Base-by-base conservation (phyloP, 2,113 vertebrate species). In the Lagopus leucura region DNA sequence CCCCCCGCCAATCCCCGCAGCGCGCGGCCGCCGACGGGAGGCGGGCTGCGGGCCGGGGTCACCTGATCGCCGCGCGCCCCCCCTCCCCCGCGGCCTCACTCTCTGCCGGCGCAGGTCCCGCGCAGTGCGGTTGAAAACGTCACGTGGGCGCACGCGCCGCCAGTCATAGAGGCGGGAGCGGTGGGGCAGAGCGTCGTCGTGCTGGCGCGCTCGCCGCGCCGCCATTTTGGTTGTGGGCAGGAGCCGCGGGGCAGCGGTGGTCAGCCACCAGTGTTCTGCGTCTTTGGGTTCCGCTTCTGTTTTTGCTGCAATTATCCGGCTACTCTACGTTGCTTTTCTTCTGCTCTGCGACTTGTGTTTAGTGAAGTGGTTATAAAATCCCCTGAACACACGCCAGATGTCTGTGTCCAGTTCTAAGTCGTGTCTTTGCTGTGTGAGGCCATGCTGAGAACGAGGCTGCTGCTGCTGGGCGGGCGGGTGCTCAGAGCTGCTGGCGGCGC, bases 201-300 rank as follows among this genome's bases (percentile, higher is more conserved):
- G 13, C n/a, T 5, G 34, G 10, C 5, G 15, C 7, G 36, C 3
- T 16, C 13, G 25, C 28, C 1, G 7, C 3, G 64, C 55, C 84
- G 85, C 92, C 95, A 95, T 95, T 24, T 94, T 94, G 14, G 4
- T 4, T 84, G 27, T 1, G 90, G 92, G 92, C 78, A 36, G 21
- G 5, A 6, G 20, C 58, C 8, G 21, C 3, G 54, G 28, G 28
- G 16, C 9, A 16, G 54, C 28, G 5, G 13, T 52, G 13, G 13
- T 4, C 50, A 13, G 3, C 25, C 8, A 15, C 7, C 24, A 58
- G 11, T 25, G 45, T 40, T 54, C 13, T 10, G 5, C 64, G 28
- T 25, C 57, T 73, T 83, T 72, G 28, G 52, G 80, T 78, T 81
- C 30, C 42, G 15, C 30, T 66, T 82, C 47, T 82, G 11, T 70